These are phyloP conservation scores for Beris chalybata DNA, from an alignment of 2,888 invertebrate genomes.

Conservation along the genomic window DNA sequence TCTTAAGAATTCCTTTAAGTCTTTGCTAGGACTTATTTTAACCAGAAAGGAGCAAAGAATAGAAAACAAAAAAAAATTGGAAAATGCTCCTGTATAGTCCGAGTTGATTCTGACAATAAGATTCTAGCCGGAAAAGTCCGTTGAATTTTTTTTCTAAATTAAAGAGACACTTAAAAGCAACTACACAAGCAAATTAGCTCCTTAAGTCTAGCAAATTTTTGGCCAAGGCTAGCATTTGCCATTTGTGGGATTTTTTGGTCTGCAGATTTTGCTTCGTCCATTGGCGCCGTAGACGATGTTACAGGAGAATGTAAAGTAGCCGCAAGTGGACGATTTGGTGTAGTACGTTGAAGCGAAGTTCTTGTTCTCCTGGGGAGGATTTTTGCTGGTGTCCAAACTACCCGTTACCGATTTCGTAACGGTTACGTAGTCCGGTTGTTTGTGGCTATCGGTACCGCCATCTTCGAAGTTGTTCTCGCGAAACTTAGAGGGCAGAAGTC, in stretches of 20 bases:
- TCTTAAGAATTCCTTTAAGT: no score
- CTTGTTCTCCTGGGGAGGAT: conserved; percentile 65
- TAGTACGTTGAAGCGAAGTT: conserved; percentile 79
- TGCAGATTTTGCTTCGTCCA: conserved; percentile 78
- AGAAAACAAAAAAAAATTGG: no score
- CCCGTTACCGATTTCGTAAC: conserved; percentile 80
- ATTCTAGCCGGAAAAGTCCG: no score
- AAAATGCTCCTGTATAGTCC: no score
- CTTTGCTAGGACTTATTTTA: no score
- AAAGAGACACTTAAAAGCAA: no score
- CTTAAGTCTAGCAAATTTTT: not conserved
- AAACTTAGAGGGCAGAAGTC: conserved; percentile 48
- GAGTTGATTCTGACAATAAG: no score
- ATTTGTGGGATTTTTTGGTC: conserved; percentile 76
- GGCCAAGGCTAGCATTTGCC: conserved; percentile 60
- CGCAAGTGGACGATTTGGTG: conserved; percentile 84
- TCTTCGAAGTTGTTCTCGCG: conserved; percentile 42
- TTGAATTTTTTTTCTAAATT: no score
- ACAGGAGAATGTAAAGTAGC: conserved; percentile 84
- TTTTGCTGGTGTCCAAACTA: conserved; percentile 64
- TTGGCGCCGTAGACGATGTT: conserved; percentile 76
- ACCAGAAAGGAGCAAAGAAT: no score
- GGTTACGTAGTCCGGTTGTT: conserved; percentile 71
- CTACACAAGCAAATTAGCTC: no score
- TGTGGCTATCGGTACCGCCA: conserved; percentile 47